Evolutionary conservation across 53 echinoderm and acorn worm genomes (phyloP), one percentile per base, ranked within the genome.

Genomic region (Hippasteria phrygiana): DNA sequence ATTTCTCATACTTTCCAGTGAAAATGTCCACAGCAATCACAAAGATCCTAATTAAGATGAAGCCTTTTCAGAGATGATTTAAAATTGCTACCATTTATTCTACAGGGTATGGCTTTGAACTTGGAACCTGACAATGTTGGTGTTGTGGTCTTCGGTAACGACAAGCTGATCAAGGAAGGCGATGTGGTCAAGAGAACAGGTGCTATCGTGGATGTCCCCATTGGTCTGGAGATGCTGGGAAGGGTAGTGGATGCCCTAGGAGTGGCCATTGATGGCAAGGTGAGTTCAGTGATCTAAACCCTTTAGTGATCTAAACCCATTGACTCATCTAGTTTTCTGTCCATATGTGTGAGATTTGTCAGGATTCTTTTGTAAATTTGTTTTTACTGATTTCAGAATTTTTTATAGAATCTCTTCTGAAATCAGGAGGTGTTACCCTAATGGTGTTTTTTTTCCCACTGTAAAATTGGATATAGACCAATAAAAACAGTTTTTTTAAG

Each of bases 101-200:
- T 86, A 5, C 73, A 96, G 99, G 99, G 99, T 94, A 99, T 99
- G 99, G 99, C 99, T 55, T 89, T 99, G 85, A 99, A 99, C 92
- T 99, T 99, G 91, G 99, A 99, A 78, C 92, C 94, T 40, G 99
- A 99, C 92, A 99, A 95, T 88, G 96, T 96, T 53, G 99, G 99
- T 96, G 96, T 99, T 73, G 99, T 99, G 41, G 99, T 99, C 35
- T 99, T 98, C 55, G 99, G 99, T 94, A 99, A 99, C 78, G 99
- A 99, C 90, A 99, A 99, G 77, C 96, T 96, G 80, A 96, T 96
- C 89, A 96, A 99, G 77, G 99, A 96, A 89, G 96, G 99, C n/a
- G 99, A 99, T 75, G 93, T 99, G 17, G 99, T 99, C 56, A 99
- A 99, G 78, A 94, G 99, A 66, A 95, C 99, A 43, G 99, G 99